Conservation (phyloP, 2,113 vertebrate genomes). For the Cercopithecus mona region DNA sequence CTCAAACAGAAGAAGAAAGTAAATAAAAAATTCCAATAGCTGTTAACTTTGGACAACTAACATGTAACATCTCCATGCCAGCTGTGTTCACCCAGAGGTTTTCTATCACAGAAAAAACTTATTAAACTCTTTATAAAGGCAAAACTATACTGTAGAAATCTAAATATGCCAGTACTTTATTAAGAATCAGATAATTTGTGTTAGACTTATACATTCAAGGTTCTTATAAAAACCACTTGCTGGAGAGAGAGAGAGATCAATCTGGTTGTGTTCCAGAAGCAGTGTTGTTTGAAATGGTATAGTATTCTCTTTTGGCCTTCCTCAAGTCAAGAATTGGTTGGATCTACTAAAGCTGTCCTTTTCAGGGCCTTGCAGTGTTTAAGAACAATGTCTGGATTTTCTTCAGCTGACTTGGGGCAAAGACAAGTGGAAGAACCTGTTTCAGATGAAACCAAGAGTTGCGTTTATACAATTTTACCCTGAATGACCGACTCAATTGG, state of each 20-base stretch:
- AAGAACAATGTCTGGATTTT: background rate
- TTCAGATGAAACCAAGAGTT: background rate
- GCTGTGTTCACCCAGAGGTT: background rate
- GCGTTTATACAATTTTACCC: background rate
- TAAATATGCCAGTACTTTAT: slow-evolving; percentile 61
- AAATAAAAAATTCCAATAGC: slow-evolving; percentile 64
- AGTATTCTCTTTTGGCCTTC: background rate
- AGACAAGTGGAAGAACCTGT: background rate
- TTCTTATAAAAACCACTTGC: slow-evolving; percentile 54
- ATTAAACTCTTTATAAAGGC: slow-evolving; percentile 60
- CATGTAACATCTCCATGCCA: background rate
- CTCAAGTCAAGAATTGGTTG: background rate
- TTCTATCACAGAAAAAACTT: slow-evolving; percentile 57
- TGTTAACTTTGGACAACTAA: slow-evolving; percentile 60
- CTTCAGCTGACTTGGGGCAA: background rate
- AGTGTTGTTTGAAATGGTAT: slow-evolving; percentile 26
- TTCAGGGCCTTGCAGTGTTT: background rate
- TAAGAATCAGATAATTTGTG: slow-evolving; percentile 57
- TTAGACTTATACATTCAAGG: slow-evolving; percentile 9
- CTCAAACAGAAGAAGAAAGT: slow-evolving; percentile 55
- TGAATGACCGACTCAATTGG: background rate
- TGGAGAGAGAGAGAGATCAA: background rate
- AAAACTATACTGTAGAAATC: slow-evolving; percentile 48
- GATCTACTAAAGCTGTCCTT: background rate
- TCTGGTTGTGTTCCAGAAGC: background rate